Base-by-base conservation (phyloP, 1,140 invertebrate species). In the Ectropis grisescens region DNA sequence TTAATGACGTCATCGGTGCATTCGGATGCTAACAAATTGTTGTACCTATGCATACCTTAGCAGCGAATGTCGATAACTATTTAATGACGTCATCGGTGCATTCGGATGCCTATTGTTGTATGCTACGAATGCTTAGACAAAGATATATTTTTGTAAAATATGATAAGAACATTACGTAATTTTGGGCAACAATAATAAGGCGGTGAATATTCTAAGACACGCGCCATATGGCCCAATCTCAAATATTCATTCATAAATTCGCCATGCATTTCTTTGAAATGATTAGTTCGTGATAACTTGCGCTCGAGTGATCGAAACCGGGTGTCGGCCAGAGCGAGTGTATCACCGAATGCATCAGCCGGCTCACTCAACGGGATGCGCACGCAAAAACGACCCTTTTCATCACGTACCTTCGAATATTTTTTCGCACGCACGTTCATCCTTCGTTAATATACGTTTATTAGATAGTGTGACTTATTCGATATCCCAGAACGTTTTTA, bases 141-240 rank as follows among this genome's bases (percentile, higher is more conserved):
- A 38, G 38, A 11, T 37, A 37, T 0, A 33, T 36, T 1, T 36
- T 33, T 4, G 42, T 46, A 2, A 37, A 37, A 25, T 46, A 46
- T 1, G 37, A 58, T 26, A 3, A 72, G 29, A 25, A 67, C 58
- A n/a, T 55, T 42, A 14, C 65, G 61, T 1, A 82, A 25, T 7
- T 50, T 37, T 0, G 72, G 68, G 2, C 68, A 19, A 33, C 70
- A 69, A 47, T 71, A 61, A 23, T 47, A 13, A 8, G 42, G 42
- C 16, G 23, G 23, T 1, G 4, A 1, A 19, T 31, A 37, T 8
- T 8, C 16, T 14, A 34, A 1, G 8, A 41, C 11, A 0, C 15
- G 27, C 10, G 14, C 23, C 60, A 66, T 66, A 29, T 71, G 61
- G 5, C 52, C 49, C 16, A 58, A 44, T 9, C 25, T 12, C 15